These are phyloP conservation scores for Muschampia plurimacula DNA, from an alignment of 2,888 invertebrate genomes.

Conservation along the genomic window DNA sequence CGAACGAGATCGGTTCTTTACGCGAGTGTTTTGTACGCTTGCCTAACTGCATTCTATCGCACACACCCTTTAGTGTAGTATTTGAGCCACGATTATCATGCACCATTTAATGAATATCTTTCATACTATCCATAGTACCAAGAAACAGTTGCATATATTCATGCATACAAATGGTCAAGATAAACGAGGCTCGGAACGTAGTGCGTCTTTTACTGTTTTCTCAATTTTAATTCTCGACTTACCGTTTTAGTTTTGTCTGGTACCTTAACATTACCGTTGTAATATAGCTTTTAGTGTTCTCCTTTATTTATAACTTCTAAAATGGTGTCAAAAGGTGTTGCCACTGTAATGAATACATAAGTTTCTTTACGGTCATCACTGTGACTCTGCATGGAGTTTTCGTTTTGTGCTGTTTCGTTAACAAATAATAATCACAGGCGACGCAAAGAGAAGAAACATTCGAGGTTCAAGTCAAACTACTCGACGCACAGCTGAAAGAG, in stretches of 20 bases:
- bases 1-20: slow-evolving; percentile 65
- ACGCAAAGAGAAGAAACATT: slow-evolving; percentile 98
- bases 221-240: slow-evolving; percentile 50
- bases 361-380: slow-evolving; percentile 46
- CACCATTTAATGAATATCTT: slow-evolving; percentile 41
- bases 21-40: slow-evolving; percentile 75
- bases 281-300: slow-evolving; percentile 42
- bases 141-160: neutral
- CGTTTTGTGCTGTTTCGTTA: slow-evolving; percentile 77
- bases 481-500: slow-evolving; percentile 97
- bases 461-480: slow-evolving; percentile 95
- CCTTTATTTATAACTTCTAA: slow-evolving; percentile 36
- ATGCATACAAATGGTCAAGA: slow-evolving; percentile 47
- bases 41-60: slow-evolving; percentile 78
- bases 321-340: slow-evolving; percentile 60
- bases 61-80: slow-evolving; percentile 59
- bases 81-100: slow-evolving; percentile 58
- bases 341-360: slow-evolving; percentile 40
- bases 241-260: slow-evolving; percentile 61
- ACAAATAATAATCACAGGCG: slow-evolving; percentile 89
- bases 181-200: slow-evolving; percentile 64
- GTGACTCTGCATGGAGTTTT: slow-evolving; percentile 70
- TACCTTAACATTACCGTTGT: slow-evolving; percentile 40
- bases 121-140: neutral
- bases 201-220: slow-evolving; percentile 63